A percentile compares a stretch with the other conserved stretches of the same genome.
Evolutionary conservation across 2,113 vertebrate genomes (phyloP).

Genomic region (Gymnarchus niloticus): DNA sequence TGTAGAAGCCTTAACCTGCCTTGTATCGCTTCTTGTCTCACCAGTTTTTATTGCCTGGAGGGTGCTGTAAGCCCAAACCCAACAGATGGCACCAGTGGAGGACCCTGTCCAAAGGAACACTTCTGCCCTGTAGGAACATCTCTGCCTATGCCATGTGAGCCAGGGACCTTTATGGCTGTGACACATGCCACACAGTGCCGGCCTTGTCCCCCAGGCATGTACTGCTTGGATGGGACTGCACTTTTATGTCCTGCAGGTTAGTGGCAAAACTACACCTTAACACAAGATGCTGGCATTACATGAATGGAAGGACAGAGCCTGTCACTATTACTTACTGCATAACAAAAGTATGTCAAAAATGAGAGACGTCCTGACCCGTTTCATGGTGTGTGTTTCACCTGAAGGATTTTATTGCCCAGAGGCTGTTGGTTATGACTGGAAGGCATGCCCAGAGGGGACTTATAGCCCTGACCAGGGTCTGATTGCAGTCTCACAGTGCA

Average conservation of each 20-base stretch:
- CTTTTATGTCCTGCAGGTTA: conserved; percentile 74
- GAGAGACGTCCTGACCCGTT: background rate
- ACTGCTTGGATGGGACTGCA: conserved; percentile 65
- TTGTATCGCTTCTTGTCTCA: background rate
- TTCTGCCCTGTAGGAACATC: conserved; percentile 67
- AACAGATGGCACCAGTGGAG: conserved; percentile 58
- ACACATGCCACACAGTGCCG: conserved; percentile 61
- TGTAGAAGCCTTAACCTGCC: background rate
- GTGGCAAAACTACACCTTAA: conserved; percentile 28
- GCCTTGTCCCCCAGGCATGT: conserved; percentile 70
- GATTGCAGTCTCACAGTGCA: conserved; percentile 57
- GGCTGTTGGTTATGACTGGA: conserved; percentile 63
- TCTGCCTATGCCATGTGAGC: conserved; percentile 56
- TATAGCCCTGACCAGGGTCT: conserved; percentile 62
- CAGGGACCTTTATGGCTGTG: conserved; percentile 64
- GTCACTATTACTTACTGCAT: too few relatives aligned
- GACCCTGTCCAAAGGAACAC: conserved; percentile 61
- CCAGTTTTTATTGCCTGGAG: conserved; percentile 60
- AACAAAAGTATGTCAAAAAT: too few relatives aligned
- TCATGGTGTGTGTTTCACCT: conserved; percentile 27
- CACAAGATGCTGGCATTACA: background rate
- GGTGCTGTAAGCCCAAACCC: conserved; percentile 54
- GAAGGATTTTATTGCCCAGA: conserved; percentile 77
- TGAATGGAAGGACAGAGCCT: too few relatives aligned
- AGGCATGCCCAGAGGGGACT: conserved; percentile 68